phyloP scores from a whole-genome alignment of 2,888 invertebrate species.

The Amaurobius ferox region DNA sequence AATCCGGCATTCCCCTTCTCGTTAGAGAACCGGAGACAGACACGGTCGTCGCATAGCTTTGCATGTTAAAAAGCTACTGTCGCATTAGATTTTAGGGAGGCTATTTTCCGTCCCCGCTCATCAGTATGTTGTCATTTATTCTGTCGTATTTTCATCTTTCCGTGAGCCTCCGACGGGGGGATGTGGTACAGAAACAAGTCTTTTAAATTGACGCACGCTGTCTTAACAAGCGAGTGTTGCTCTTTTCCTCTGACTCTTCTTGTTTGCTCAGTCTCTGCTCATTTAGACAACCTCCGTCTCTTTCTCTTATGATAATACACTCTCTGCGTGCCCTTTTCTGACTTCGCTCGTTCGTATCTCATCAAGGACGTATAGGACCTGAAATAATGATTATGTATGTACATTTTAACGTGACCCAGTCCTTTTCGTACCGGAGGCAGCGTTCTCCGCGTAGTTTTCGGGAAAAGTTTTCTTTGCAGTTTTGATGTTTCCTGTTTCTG shows the following conservation, averaged over 20 bases:
- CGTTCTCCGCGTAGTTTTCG: conserved; percentile 37
- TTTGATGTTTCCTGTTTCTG: conserved; percentile 24
- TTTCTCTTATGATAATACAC: conserved; percentile 68
- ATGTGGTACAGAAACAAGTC: conserved; percentile 58
- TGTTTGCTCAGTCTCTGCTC: conserved; percentile 66
- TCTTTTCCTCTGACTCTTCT: conserved; percentile 38
- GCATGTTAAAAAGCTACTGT: conserved; percentile 69
- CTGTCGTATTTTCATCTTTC: conserved; percentile 61
- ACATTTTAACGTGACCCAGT: conserved; percentile 69
- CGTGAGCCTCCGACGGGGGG: conserved; percentile 46
- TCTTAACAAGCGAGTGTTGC: conserved; percentile 66
- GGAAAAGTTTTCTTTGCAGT: conserved; percentile 53
- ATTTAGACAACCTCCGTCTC: conserved; percentile 43
- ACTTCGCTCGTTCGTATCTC: conserved; percentile 65
- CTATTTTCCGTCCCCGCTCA: conserved; percentile 65
- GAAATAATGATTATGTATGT: conserved; percentile 72
- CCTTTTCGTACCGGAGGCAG: conserved; percentile 53
- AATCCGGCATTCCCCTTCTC: conserved; percentile 13
- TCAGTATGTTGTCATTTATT: conserved; percentile 71
- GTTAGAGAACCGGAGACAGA: conserved; percentile 9
- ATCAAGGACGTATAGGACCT: conserved; percentile 63
- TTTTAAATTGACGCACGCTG: conserved; percentile 72
- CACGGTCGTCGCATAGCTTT: conserved; percentile 17
- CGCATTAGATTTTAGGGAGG: conserved; percentile 72
- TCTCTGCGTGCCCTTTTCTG: conserved; percentile 1